Evolutionary conservation across 1,140 invertebrate species (phyloP).

Genomic region (Anastrepha ludens): DNA sequence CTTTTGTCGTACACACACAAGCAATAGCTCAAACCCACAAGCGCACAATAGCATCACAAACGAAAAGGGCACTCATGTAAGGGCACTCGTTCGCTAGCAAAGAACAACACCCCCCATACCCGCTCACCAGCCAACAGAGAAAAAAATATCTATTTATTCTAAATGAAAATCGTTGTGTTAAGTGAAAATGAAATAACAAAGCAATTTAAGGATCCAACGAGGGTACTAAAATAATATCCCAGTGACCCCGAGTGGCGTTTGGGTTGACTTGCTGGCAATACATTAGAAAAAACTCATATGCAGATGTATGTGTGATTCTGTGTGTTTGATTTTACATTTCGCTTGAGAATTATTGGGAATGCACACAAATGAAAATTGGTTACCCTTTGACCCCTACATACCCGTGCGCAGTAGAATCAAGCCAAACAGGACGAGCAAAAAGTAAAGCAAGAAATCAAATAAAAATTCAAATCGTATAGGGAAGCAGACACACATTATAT

Average conservation of each 20-base stretch:
- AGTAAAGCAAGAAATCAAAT: not conserved
- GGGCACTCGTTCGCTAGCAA: not conserved
- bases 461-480: not conserved
- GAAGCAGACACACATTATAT: not conserved
- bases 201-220: constrained; percentile 18
- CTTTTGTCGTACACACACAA: not conserved
- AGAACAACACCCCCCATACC: not conserved
- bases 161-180: constrained; percentile 38
- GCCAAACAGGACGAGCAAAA: not conserved
- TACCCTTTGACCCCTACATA: not conserved
- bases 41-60: not conserved
- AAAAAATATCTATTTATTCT: constrained; percentile 11
- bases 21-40: not conserved
- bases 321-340: constrained; percentile 14
- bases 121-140: not conserved
- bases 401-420: not conserved
- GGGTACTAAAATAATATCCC: constrained; percentile 4
- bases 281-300: not conserved
- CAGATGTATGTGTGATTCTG: not conserved
- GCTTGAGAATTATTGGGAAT: constrained; percentile 25
- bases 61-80: not conserved
- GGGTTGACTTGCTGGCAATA: constrained; percentile 15
- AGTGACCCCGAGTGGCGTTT: constrained; percentile 18
- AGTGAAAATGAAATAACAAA: constrained; percentile 47
- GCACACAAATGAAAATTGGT: constrained; percentile 24